Conservation (phyloP, 2,797 vertebrate species). For the Coracias cyanogaster region DNA sequence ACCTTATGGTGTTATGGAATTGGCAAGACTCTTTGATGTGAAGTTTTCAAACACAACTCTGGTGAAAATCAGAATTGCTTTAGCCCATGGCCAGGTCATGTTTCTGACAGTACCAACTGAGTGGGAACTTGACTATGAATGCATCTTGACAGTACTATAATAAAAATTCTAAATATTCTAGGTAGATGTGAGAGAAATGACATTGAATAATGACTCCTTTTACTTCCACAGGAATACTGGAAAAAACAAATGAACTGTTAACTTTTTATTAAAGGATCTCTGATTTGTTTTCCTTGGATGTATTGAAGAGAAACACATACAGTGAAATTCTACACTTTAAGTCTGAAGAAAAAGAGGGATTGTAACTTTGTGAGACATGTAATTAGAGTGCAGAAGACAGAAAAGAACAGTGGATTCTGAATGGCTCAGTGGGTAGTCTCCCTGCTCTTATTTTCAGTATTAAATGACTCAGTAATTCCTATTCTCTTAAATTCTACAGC, state of each 20-base stretch:
- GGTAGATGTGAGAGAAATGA: not conserved
- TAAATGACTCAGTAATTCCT: conserved; percentile 23
- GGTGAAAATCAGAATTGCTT: not conserved
- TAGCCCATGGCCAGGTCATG: not conserved
- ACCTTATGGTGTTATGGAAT: not conserved
- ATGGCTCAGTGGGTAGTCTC: not conserved
- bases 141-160: not conserved
- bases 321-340: not conserved
- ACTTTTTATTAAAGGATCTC: not conserved
- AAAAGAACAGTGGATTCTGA: not conserved
- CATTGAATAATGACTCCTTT: not conserved
- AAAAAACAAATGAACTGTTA: not conserved
- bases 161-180: not conserved
- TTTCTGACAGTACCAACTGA: not conserved
- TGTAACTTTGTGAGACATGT: not conserved
- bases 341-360: not conserved
- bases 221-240: not conserved
- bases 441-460: not conserved
- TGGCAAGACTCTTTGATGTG: not conserved
- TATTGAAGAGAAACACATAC: not conserved
- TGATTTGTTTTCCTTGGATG: not conserved
- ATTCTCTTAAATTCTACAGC: conserved; percentile 12
- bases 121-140: not conserved
- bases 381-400: not conserved
- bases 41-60: not conserved